These are phyloP conservation scores for Pygoscelis antarcticus DNA, from an alignment of 2,113 vertebrate species.

Conservation along the genomic window DNA sequence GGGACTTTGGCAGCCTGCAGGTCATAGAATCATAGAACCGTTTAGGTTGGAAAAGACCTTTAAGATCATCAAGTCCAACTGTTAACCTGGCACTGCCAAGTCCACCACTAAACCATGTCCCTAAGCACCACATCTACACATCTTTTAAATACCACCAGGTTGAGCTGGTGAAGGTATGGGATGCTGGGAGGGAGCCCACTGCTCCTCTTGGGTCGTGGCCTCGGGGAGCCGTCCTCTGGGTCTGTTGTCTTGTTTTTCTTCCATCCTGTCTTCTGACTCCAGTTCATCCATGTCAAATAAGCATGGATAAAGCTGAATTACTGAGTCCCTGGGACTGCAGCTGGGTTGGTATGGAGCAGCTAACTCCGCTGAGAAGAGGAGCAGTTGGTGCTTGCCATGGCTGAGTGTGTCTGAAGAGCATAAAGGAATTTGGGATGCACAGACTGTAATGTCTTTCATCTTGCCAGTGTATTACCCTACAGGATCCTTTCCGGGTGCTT, in stretches of 20 bases:
- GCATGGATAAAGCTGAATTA: neutral
- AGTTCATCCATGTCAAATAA: neutral
- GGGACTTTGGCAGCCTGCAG: neutral
- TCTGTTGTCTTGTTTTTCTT: neutral
- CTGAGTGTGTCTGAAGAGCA: neutral
- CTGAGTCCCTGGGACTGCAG: neutral
- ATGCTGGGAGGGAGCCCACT: neutral
- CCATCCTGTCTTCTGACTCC: neutral
- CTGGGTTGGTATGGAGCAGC: accelerated
- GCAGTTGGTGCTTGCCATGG: neutral
- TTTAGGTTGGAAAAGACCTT: no score
- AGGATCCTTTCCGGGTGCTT: neutral
- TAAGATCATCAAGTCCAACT: no score
- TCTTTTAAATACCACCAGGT: no score
- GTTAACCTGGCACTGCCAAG: no score
- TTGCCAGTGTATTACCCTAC: neutral
- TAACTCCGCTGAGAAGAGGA: neutral
- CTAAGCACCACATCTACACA: no score
- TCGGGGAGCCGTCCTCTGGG: accelerated
- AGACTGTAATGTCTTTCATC: neutral
- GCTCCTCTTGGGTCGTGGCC: neutral
- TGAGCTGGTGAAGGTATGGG: neutral
- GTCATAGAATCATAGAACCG: neutral
- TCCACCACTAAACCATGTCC: no score
- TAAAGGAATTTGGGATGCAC: neutral